Evolutionary conservation across 92 coral and sea anemone species (phyloP).

Genomic region (Siderastrea radians): DNA sequence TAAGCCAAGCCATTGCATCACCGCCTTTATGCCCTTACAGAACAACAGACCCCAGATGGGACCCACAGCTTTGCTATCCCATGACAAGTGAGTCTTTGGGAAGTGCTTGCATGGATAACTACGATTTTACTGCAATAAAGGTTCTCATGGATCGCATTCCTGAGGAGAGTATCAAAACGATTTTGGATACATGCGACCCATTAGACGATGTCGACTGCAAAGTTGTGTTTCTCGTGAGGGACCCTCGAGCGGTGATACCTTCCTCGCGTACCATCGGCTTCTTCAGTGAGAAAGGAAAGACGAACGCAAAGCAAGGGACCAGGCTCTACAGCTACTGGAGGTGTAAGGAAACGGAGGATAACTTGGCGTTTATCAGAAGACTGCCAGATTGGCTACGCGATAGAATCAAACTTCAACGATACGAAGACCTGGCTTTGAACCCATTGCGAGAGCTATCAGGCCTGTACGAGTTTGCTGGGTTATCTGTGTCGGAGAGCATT

Average conservation of each 20-base stretch:
- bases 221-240: slow-evolving; percentile 39
- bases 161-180: not conserved
- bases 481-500: slow-evolving; percentile 23
- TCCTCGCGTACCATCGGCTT: slow-evolving; percentile 32
- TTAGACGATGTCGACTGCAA: slow-evolving; percentile 21
- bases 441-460: slow-evolving; percentile 20
- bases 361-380: slow-evolving; percentile 30
- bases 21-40: slow-evolving; percentile 45
- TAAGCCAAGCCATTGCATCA: slow-evolving; percentile 20
- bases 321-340: slow-evolving; percentile 9
- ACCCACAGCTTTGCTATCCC: slow-evolving; percentile 29
- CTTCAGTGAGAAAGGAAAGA: not conserved
- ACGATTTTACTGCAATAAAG: slow-evolving; percentile 25
- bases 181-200: slow-evolving; percentile 16
- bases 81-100: slow-evolving; percentile 23
- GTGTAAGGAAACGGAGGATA: slow-evolving; percentile 35
- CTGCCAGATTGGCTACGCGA: not conserved
- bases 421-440: slow-evolving; percentile 39
- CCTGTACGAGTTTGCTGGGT: slow-evolving; percentile 31
- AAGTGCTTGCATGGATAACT: slow-evolving; percentile 14
- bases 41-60: slow-evolving; percentile 41
- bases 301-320: not conserved
- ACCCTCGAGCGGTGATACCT: slow-evolving; percentile 44
- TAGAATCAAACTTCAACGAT: slow-evolving; percentile 25
- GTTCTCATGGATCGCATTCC: slow-evolving; percentile 37